These are phyloP conservation scores for Chlamydotis undulata DNA, from an alignment of 2,113 vertebrate species.

Conservation along the genomic window DNA sequence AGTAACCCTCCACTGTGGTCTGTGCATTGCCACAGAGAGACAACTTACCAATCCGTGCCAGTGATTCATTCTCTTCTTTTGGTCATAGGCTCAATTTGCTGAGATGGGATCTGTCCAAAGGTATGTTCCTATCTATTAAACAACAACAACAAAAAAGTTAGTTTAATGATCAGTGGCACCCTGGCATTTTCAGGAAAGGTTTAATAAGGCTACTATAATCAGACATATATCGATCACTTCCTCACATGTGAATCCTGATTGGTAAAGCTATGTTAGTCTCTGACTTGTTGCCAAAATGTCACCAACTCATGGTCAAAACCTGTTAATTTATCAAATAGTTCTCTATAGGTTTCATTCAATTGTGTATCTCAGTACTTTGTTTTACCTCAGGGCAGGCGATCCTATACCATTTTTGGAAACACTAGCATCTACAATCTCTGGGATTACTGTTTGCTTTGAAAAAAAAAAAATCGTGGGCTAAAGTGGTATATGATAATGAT, in stretches of 20 bases:
- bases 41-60: not conserved
- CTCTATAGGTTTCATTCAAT: not conserved
- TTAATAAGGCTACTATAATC: not conserved
- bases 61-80: not conserved
- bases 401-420: not conserved
- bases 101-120: not conserved
- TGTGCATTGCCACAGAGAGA: not conserved
- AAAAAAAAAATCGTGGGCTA: not conserved
- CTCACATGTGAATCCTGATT: not conserved
- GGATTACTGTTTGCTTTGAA: not conserved
- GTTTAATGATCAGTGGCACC: not conserved
- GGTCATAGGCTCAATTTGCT: not conserved
- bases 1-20: not conserved
- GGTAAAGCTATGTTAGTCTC: not conserved
- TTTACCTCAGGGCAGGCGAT: not conserved
- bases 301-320: not conserved
- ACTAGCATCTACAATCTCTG: not conserved
- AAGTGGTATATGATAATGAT: not conserved
- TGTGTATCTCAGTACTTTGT: not conserved
- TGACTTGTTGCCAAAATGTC: not conserved
- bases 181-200: not conserved
- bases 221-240: not conserved
- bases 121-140: not conserved
- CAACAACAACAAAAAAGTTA: not conserved
- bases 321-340: not conserved